phyloP scores from a whole-genome alignment of 23 tunicate species.

The Ascidia mentula region DNA sequence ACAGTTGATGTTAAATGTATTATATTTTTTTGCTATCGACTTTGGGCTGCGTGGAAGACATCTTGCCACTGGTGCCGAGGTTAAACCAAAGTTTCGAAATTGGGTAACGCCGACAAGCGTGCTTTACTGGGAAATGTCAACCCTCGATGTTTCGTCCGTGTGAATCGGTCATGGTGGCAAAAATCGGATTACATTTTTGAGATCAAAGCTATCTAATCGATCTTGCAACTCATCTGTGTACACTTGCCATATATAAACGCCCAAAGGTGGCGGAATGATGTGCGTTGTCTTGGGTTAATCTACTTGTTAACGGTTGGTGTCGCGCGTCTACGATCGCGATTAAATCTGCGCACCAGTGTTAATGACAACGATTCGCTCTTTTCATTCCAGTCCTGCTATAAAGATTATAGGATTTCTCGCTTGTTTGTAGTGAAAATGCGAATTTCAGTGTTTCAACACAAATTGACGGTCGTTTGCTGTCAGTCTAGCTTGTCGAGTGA shows the following conservation, averaged over 20 bases:
- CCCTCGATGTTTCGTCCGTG: background rate
- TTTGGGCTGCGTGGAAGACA: too few species aligned
- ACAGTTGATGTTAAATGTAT: too few species aligned
- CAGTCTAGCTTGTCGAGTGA: background rate
- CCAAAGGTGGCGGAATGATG: background rate
- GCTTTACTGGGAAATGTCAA: too few species aligned
- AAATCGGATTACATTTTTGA: constrained; percentile 22
- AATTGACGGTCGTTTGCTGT: background rate
- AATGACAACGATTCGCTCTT: background rate
- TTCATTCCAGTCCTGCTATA: background rate
- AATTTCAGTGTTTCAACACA: constrained; percentile 1
- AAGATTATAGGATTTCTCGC: background rate
- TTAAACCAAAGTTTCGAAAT: too few species aligned
- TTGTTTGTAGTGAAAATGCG: background rate
- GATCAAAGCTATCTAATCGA: constrained; percentile 18
- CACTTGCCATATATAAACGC: constrained; percentile 13
- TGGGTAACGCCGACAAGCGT: too few species aligned
- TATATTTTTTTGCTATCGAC: too few species aligned
- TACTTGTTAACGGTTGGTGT: constrained; percentile 9
- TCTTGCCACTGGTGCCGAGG: too few species aligned
- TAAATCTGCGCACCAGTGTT: background rate
- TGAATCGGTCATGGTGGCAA: constrained; percentile 12
- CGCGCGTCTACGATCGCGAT: constrained; percentile 5
- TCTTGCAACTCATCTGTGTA: constrained; percentile 18
- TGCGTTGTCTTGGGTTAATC: background rate